Base-by-base conservation (phyloP, 2,888 invertebrate species). In the Stenotaenia linearis region DNA sequence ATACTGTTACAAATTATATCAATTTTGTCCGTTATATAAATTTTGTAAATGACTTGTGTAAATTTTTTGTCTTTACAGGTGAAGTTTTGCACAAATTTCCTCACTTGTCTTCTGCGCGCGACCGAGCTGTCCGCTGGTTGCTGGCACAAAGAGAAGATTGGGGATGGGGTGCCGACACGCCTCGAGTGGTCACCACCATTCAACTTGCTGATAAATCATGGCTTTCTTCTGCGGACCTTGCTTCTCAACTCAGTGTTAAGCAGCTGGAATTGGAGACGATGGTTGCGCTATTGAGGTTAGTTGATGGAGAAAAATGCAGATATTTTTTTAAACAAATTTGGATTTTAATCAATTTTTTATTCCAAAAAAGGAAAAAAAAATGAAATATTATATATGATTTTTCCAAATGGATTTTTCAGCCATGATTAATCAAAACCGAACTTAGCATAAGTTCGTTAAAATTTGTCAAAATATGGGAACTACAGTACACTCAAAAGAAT, bases 241-340 rank as follows among this genome's bases (percentile, higher is more conserved):
- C 92, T 84, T 89, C 92, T 87, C 91, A 92, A 85, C 89, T 95
- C 77, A 92, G 92, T 21, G 91, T 91, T 35, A 95, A 95, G 85
- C 94, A 95, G 86, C 91, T 95, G 91, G 95, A 95, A 86, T 90
- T 95, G 78, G 94, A 95, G 84, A 91, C 94, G 80, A 89, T 95
- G 77, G 90, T 94, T 78, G 90, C 93, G 87, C 89, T 95, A 82
- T 94, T 94, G 89, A 91, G 92, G 91, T 92, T 4, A 40, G 40
- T 40, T n/a, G n/a, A n/a, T n/a, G n/a, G n/a, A n/a, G n/a, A n/a
- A n/a, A n/a, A n/a, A n/a, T n/a, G n/a, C n/a, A n/a, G n/a, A n/a
- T n/a, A n/a, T n/a, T n/a, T n/a, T n/a, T n/a, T n/a, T n/a, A n/a
- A n/a, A n/a, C n/a, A n/a, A n/a, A n/a, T n/a, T n/a, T n/a, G n/a